Evolutionary conservation across 2,888 invertebrate genomes (phyloP).

Genomic region (Drosophila mimetica): DNA sequence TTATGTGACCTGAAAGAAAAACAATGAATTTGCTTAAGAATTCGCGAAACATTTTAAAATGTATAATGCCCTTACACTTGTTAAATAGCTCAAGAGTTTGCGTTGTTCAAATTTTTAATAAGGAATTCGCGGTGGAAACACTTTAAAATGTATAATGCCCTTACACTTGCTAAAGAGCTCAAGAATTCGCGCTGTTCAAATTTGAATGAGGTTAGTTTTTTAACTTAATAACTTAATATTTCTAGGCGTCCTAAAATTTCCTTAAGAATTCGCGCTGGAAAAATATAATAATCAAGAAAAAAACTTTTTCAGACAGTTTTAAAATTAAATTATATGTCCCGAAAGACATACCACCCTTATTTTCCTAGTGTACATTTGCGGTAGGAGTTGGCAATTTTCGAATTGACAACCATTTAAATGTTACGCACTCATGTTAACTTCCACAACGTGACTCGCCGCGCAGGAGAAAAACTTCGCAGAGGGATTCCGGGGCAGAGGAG

Average conservation of each 20-base stretch:
- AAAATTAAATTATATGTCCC: too few relatives aligned
- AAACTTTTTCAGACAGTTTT: too few relatives aligned
- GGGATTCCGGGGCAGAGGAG: neutral
- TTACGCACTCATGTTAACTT: slow-evolving; percentile 50
- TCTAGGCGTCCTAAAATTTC: too few relatives aligned
- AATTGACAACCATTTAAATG: slow-evolving; percentile 62
- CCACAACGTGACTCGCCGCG: slow-evolving; percentile 41
- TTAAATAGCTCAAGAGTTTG: too few relatives aligned
- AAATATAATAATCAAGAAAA: too few relatives aligned
- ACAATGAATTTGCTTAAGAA: neutral
- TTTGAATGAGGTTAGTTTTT: too few relatives aligned
- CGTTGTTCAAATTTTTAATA: too few relatives aligned
- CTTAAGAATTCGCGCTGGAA: neutral
- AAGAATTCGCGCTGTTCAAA: neutral
- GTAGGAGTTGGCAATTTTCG: slow-evolving; percentile 47
- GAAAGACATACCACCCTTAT: neutral
- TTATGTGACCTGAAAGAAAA: too few relatives aligned
- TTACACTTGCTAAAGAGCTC: too few relatives aligned
- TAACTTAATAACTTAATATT: too few relatives aligned
- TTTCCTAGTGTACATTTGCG: neutral
- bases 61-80: neutral
- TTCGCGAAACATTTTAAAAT: neutral
- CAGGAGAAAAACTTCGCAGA: neutral
- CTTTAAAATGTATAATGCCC: neutral
- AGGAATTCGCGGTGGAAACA: neutral